Base-by-base conservation (phyloP, 2,888 invertebrate genomes). In the Lasioglossum oenotherae region DNA sequence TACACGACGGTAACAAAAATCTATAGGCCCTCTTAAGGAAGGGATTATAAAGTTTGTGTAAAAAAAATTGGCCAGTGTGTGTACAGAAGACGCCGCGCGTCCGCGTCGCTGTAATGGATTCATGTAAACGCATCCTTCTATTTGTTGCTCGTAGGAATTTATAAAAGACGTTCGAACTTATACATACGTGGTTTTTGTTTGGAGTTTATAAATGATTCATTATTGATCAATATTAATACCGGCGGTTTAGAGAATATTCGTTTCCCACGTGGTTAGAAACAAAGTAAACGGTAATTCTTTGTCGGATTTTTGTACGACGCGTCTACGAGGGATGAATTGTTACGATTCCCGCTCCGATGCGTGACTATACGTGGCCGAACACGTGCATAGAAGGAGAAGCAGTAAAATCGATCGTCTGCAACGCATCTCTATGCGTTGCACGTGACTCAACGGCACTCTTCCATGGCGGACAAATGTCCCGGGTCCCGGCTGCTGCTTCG, bases 321-420 rank as follows among this genome's bases (percentile, higher is more conserved):
- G 49, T 16, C 41, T 31, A 67, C 77, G 60, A 64, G 46, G 44
- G 38, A 38, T 8, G 69, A 57, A 60, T 75, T 31, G 77, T 78
- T 69, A 69, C 77, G 69, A 69, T 69, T 78, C 38, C 44, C 41
- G 67, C 23, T 81, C 74, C 46, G 72, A 74, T 78, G 77, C 67
- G 82, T 44, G 64, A 79, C 82, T 78, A 74, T 80, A 82, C 82
- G 78, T 57, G 80, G 73, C 44, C 35, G 79, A 88, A 84, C 90
- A 89, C 85, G 90, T 91, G 89, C 82, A 80, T 90, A 73, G 80
- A 84, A 80, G 80, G 78, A 83, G 81, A 81, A 81, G 74, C 85
- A 72, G 85, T 91, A 92, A 91, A 90, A 92, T 92, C 92, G 92
- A 92, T 92, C 88, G 90, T 84, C 85, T 82, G 85, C 87, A 87